phyloP scores from a whole-genome alignment of 1,140 invertebrate genomes.

The Diorhabda carinulata region DNA sequence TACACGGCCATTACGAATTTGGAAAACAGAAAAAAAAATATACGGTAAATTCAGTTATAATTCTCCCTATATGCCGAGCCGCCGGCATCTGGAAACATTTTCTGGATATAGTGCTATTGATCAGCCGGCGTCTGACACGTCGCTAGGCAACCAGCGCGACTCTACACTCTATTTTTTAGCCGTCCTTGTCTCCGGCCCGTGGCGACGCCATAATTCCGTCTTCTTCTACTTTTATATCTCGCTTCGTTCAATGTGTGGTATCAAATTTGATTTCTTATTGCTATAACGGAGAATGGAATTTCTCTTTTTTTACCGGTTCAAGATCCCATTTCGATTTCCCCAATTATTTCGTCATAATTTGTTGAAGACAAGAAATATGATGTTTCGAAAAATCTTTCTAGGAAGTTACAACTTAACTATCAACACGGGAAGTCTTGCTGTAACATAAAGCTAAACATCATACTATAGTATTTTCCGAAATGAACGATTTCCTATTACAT shows the following conservation, averaged over 20 bases:
- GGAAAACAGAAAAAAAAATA: neutral
- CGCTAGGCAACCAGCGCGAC: slow-evolving; percentile 22
- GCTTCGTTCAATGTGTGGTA: neutral
- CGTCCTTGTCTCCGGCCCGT: slow-evolving; percentile 7
- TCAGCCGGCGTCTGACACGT: slow-evolving; percentile 24
- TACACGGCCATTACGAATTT: too few species aligned
- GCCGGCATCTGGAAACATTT: slow-evolving; percentile 1
- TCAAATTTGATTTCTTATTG: neutral
- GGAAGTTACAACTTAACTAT: too few species aligned
- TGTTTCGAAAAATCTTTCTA: too few species aligned
- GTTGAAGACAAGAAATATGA: too few species aligned
- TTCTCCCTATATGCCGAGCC: neutral
- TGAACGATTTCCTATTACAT: too few species aligned
- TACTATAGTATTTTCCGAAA: too few species aligned
- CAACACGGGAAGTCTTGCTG: too few species aligned
- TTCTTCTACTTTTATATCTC: neutral
- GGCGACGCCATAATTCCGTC: slow-evolving; percentile 10
- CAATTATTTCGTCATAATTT: too few species aligned
- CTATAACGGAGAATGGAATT: neutral
- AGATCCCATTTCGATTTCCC: too few species aligned
- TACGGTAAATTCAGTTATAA: neutral
- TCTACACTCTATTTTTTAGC: slow-evolving; percentile 10
- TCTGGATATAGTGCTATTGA: slow-evolving; percentile 15
- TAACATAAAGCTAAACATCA: too few species aligned
- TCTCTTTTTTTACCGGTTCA: neutral